Percentiles rank a stretch among this genome's conserved stretches.
phyloP scores from a whole-genome alignment of 2,888 invertebrate genomes.

The Exocentrus adspersus region DNA sequence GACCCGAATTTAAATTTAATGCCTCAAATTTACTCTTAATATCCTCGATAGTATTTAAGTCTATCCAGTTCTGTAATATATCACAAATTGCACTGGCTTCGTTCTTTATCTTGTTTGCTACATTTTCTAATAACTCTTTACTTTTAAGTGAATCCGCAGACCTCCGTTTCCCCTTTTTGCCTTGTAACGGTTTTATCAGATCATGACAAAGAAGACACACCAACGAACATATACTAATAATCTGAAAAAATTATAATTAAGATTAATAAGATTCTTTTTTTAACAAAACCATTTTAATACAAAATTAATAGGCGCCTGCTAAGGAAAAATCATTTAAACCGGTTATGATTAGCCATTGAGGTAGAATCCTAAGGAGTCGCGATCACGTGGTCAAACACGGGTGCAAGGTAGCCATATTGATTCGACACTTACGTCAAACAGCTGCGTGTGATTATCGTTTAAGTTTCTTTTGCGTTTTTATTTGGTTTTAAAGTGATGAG shows the following conservation, averaged over 20 bases:
- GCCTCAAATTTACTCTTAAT: constrained; percentile 62
- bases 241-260: constrained; percentile 58
- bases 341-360: too few relatives aligned
- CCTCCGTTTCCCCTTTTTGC: constrained; percentile 71
- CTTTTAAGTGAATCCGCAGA: constrained; percentile 61
- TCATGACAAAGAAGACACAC: constrained; percentile 69
- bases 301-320: too few relatives aligned
- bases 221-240: constrained; percentile 68
- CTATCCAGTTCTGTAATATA: constrained; percentile 64
- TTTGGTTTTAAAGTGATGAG: too few relatives aligned
- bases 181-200: constrained; percentile 64
- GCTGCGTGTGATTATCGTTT: too few relatives aligned
- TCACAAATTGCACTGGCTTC: constrained; percentile 62
- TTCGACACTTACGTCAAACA: too few relatives aligned
- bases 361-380: too few relatives aligned
- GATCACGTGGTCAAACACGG: too few relatives aligned
- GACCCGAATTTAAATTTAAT: constrained; percentile 61
- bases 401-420: too few relatives aligned
- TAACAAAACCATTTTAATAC: too few relatives aligned
- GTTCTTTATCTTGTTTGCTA: constrained; percentile 51
- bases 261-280: not conserved
- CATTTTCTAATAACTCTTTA: constrained; percentile 59
- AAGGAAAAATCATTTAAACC: too few relatives aligned
- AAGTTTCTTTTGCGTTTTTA: too few relatives aligned
- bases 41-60: constrained; percentile 56